Percentiles rank a stretch among this genome's conserved stretches.
These are phyloP conservation scores for Choreutis nemorana DNA, from an alignment of 2,888 invertebrate species.

Conservation along the genomic window DNA sequence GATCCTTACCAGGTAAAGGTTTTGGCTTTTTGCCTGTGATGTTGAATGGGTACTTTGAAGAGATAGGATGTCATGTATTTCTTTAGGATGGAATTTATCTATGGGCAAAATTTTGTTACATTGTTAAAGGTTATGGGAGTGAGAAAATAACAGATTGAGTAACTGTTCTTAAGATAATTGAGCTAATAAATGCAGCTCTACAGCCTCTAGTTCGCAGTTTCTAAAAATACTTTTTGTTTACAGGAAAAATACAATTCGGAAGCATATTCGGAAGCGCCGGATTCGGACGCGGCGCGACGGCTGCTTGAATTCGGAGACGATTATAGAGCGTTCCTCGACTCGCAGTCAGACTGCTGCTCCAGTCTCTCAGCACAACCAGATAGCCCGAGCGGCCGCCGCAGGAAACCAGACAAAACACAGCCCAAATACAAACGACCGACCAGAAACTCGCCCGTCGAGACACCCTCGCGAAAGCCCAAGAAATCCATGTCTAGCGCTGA, in stretches of 20 bases:
- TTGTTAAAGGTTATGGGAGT: too few relatives aligned
- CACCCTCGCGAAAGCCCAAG: slow-evolving; percentile 48
- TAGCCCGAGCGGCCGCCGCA: slow-evolving; percentile 41
- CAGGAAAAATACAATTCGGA: slow-evolving; percentile 93
- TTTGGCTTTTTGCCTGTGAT: too few relatives aligned
- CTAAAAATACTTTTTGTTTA: slow-evolving; percentile 27
- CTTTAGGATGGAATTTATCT: too few relatives aligned
- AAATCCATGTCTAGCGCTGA: slow-evolving; percentile 61
- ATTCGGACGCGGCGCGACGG: slow-evolving; percentile 84
- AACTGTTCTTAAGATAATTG: too few relatives aligned
- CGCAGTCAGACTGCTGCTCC: slow-evolving; percentile 89
- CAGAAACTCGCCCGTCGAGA: slow-evolving; percentile 43
- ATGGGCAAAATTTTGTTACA: too few relatives aligned
- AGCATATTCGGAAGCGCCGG: slow-evolving; percentile 86
- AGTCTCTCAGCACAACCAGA: slow-evolving; percentile 74
- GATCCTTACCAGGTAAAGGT: slow-evolving; percentile 93
- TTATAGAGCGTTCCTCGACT: slow-evolving; percentile 88
- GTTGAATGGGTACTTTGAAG: too few relatives aligned
- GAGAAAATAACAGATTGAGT: too few relatives aligned
- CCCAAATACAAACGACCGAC: slow-evolving; percentile 47
- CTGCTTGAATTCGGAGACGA: slow-evolving; percentile 90
- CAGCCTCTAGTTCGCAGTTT: too few relatives aligned
- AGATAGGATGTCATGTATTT: too few relatives aligned
- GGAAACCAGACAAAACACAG: slow-evolving; percentile 42
- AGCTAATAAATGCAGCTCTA: too few relatives aligned